Conservation (phyloP, 2,113 vertebrate genomes). For the Bagarius yarrelli region DNA sequence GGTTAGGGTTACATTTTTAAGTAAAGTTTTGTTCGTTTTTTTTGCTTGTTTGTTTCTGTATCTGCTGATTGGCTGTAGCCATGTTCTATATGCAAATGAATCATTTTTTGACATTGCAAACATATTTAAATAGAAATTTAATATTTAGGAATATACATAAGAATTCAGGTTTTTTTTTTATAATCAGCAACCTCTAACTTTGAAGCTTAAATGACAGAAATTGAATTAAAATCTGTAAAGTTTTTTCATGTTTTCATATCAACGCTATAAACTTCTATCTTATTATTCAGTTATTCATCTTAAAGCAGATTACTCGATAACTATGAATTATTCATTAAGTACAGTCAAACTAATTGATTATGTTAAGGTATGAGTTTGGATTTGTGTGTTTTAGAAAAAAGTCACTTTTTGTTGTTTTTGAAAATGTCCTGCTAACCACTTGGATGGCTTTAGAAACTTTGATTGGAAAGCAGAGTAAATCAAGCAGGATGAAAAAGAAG, state of each 20-base stretch:
- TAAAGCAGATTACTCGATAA: conserved; percentile 12
- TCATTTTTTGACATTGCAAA: neutral
- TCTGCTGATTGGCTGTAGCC: neutral
- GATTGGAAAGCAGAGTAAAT: neutral
- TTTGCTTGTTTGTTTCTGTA: neutral
- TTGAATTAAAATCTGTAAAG: neutral
- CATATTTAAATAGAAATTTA: neutral
- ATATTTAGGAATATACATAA: neutral
- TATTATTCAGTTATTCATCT: conserved; percentile 23
- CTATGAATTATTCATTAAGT: conserved; percentile 17
- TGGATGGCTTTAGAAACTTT: neutral
- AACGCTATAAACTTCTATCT: neutral
- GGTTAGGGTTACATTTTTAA: no score
- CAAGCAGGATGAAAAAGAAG: neutral
- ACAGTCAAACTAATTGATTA: conserved; percentile 3
- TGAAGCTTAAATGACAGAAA: neutral
- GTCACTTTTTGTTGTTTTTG: neutral
- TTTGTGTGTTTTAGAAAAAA: neutral
- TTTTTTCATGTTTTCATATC: conserved; percentile 2
- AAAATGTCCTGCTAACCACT: neutral
- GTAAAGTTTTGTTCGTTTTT: no score
- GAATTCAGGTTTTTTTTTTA: neutral
- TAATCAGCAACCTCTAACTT: neutral
- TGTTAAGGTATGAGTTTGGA: neutral
- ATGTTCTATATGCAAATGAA: neutral